A percentile compares a stretch with the other conserved stretches of the same genome.
Evolutionary conservation across 2,797 vertebrate genomes (phyloP).

Genomic region (Apogon talboti): DNA sequence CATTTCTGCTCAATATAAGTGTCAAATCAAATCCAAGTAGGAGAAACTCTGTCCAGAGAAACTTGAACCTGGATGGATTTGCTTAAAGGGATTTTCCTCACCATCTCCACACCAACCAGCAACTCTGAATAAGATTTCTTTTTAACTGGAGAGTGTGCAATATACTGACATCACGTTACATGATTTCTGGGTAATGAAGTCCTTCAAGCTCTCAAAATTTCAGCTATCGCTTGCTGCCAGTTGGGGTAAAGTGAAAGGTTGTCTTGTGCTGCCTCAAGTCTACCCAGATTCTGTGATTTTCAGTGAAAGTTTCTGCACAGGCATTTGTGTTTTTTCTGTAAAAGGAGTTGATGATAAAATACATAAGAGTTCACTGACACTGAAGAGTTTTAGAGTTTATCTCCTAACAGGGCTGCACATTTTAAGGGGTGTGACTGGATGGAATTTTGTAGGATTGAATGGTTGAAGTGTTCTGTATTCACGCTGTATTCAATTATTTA

Average conservation of each 20-base stretch:
- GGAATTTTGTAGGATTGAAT: not conserved
- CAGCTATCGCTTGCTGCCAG: constrained; percentile 16
- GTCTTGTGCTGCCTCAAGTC: constrained; percentile 3
- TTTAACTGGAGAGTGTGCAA: not conserved
- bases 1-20: not conserved
- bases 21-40: not conserved
- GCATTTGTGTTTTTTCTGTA: constrained; percentile 16
- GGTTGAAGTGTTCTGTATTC: not conserved
- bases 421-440: constrained; percentile 12
- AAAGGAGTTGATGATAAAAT: constrained; percentile 8
- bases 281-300: constrained; percentile 19
- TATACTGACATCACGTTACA: not conserved
- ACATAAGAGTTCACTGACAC: constrained; percentile 42
- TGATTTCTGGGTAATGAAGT: constrained; percentile 37
- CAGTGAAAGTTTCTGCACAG: not conserved
- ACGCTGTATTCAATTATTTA: not conserved
- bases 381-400: constrained; percentile 27
- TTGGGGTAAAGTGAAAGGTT: constrained; percentile 12
- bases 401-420: constrained; percentile 14
- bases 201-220: constrained; percentile 17
- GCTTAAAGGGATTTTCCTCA: constrained; percentile 9
- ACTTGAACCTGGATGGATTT: constrained; percentile 13
- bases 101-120: not conserved
- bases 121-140: constrained; percentile 1
- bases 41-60: constrained; percentile 5